phyloP scores from a whole-genome alignment of 2,797 vertebrate genomes.

The Sebastes miniatus region DNA sequence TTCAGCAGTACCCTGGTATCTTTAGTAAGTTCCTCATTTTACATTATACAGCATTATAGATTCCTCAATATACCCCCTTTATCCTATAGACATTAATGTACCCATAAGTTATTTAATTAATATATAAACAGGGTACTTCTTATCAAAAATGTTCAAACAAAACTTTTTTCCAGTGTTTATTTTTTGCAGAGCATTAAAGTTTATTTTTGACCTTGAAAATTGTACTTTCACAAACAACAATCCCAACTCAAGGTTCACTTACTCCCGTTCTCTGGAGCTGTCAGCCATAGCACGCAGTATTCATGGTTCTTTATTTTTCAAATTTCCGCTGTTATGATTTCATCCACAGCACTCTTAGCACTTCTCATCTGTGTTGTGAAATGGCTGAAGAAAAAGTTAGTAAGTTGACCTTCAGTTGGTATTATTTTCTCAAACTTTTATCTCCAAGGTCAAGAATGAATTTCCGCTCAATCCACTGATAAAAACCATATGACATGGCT shows the following conservation, averaged over 20 bases:
- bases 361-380: neutral
- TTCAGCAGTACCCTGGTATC: neutral
- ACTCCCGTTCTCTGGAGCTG: neutral
- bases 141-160: neutral
- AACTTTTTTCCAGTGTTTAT: neutral
- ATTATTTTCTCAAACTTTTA: neutral
- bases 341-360: neutral
- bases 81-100: neutral
- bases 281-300: neutral
- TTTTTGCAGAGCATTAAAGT: neutral
- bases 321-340: neutral
- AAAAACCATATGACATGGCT: neutral
- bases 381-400: neutral
- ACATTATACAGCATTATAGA: neutral
- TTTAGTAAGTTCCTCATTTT: neutral
- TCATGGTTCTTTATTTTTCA: neutral
- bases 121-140: neutral
- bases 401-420: neutral
- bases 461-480: neutral
- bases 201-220: neutral
- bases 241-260: neutral
- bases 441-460: neutral
- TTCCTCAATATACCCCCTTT: neutral
- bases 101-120: neutral
- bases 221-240: neutral